phyloP scores from a whole-genome alignment of 2,797 vertebrate species.

The Scomberomorus guttatus region DNA sequence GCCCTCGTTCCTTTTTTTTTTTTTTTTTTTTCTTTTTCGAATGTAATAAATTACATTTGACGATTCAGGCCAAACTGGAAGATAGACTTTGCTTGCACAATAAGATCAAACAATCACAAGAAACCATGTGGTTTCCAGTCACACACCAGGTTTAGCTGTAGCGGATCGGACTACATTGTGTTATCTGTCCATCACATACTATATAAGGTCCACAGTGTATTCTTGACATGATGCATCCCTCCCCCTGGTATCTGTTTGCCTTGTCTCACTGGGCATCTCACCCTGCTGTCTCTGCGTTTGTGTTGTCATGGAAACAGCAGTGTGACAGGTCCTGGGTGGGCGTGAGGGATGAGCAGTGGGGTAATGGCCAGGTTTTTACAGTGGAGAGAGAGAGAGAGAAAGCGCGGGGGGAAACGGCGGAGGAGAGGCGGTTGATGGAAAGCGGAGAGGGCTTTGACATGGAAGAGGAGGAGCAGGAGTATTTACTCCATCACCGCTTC shows the following conservation, averaged over 20 bases:
- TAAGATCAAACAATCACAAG: constrained; percentile 17
- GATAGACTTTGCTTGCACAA: neutral
- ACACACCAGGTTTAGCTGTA: constrained; percentile 22
- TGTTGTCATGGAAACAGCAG: constrained; percentile 86
- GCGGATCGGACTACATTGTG: constrained; percentile 24
- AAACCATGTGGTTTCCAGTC: constrained; percentile 18
- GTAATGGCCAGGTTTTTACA: constrained; percentile 84
- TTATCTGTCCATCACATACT: constrained; percentile 63
- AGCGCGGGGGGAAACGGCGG: neutral
- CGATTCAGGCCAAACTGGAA: neutral
- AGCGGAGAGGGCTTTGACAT: constrained; percentile 64
- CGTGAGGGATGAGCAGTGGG: constrained; percentile 84
- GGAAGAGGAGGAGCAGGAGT: constrained; percentile 59
- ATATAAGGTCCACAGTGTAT: constrained; percentile 47
- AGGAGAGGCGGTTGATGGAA: constrained; percentile 64
- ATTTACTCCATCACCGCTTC: constrained; percentile 63
- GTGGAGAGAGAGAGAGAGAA: constrained; percentile 42
- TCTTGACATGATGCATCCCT: constrained; percentile 64
- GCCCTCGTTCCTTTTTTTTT: neutral
- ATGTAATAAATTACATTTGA: neutral
- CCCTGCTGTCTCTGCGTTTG: constrained; percentile 80
- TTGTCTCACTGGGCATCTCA: constrained; percentile 82
- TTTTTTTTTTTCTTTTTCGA: too few species aligned
- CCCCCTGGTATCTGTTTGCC: constrained; percentile 72
- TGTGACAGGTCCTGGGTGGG: constrained; percentile 85